Conservation (phyloP, 2,888 invertebrate species). For the Spodoptera littoralis region DNA sequence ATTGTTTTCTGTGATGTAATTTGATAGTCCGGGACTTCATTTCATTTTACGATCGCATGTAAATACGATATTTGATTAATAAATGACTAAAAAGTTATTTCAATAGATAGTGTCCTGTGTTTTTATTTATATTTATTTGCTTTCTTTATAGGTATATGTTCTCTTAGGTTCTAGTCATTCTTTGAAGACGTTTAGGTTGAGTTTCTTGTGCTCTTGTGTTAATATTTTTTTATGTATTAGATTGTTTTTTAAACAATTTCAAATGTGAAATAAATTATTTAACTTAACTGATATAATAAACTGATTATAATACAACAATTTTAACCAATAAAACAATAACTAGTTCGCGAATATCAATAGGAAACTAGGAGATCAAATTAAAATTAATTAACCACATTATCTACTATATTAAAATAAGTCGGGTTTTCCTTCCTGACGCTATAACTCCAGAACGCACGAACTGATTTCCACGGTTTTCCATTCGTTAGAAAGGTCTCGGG, state of each 20-base stretch:
- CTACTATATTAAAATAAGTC: too few relatives aligned
- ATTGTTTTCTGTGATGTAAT: conserved; percentile 3
- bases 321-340: background rate
- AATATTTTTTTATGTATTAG: background rate
- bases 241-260: background rate
- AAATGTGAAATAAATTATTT: too few relatives aligned
- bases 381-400: conserved; percentile 27
- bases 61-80: conserved; percentile 11
- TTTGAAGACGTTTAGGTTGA: background rate
- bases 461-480: too few relatives aligned
- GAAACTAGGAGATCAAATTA: too few relatives aligned
- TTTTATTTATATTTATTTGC: conserved; percentile 1
- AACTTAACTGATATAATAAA: background rate
- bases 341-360: too few relatives aligned
- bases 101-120: background rate
- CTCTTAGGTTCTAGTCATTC: conserved; percentile 7
- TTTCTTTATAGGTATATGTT: background rate
- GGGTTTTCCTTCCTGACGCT: too few relatives aligned
- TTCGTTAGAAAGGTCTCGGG: too few relatives aligned
- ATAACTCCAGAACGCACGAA: too few relatives aligned
- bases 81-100: background rate
- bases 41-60: conserved; percentile 39
- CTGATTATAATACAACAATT: background rate
- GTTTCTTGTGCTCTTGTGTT: background rate
- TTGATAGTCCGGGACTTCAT: conserved; percentile 4